These are phyloP conservation scores for Bucorvus abyssinicus DNA, from an alignment of 2,797 vertebrate genomes.

Conservation along the genomic window DNA sequence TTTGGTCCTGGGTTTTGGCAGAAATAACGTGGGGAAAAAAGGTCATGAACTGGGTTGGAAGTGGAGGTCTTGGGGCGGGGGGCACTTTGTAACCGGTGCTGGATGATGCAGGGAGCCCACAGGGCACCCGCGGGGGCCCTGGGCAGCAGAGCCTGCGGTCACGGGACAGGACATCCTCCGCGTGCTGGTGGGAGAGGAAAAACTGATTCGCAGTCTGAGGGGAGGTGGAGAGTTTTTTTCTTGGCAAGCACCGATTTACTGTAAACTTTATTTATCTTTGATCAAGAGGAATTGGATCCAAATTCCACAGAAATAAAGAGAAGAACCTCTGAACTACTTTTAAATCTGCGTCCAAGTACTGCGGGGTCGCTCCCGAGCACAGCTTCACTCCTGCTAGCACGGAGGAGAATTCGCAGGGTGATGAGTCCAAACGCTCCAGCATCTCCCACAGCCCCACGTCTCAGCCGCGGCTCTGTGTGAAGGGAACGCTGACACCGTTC, in stretches of 20 bases:
- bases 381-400: background rate
- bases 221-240: background rate
- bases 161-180: background rate
- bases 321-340: background rate
- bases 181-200: background rate
- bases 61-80: background rate
- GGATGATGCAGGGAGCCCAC: background rate
- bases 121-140: accelerated
- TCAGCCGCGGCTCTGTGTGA: background rate
- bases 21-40: background rate
- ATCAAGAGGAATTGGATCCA: background rate
- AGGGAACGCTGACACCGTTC: background rate
- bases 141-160: background rate
- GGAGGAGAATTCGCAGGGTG: background rate
- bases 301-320: conserved; percentile 19
- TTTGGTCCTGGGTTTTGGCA: background rate
- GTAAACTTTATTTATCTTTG: conserved; percentile 16
- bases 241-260: background rate
- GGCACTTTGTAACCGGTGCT: background rate
- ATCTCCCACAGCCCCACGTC: accelerated
- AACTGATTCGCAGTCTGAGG: background rate
- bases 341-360: background rate
- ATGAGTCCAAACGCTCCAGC: background rate
- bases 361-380: background rate
- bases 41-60: background rate